A percentile compares a stretch with the other conserved stretches of the same genome.
Conservation (phyloP, 2,797 vertebrate genomes). For the Notolepis coatsorum region DNA sequence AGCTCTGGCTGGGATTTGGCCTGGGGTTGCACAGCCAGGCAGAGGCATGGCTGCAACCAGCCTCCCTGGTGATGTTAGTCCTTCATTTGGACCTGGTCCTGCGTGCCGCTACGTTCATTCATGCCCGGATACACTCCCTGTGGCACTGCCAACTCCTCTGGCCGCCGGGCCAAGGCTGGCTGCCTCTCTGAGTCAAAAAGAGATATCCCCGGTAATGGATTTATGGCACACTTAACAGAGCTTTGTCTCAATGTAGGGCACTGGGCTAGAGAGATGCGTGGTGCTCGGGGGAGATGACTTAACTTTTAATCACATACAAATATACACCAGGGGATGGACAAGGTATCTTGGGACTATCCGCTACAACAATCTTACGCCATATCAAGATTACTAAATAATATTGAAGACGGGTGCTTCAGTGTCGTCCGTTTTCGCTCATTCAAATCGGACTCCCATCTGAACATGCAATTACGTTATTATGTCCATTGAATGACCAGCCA, state of each 20-base stretch:
- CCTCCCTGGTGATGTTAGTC: slow-evolving; percentile 17
- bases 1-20: slow-evolving; percentile 33
- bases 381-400: slow-evolving; percentile 27
- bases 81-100: slow-evolving; percentile 32
- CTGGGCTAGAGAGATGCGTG: slow-evolving; percentile 15
- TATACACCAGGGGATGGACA: neutral
- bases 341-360: neutral
- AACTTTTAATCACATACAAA: slow-evolving; percentile 34
- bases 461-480: too few species aligned
- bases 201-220: slow-evolving; percentile 14
- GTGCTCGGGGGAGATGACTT: slow-evolving; percentile 29
- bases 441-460: too few species aligned
- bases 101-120: slow-evolving; percentile 32
- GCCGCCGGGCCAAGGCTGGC: neutral
- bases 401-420: slow-evolving; percentile 42
- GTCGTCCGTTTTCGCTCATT: too few species aligned
- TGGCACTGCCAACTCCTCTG: slow-evolving; percentile 6
- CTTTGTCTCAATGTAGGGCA: slow-evolving; percentile 42
- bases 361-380: neutral
- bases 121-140: slow-evolving; percentile 17
- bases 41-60: slow-evolving; percentile 20
- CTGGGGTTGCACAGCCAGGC: slow-evolving; percentile 19
- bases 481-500: slow-evolving; percentile 40
- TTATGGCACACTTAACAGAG: slow-evolving; percentile 1
- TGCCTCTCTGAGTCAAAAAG: neutral